Evolutionary conservation across 1,140 invertebrate genomes (phyloP).

Genomic region (Ganaspis sp.): DNA sequence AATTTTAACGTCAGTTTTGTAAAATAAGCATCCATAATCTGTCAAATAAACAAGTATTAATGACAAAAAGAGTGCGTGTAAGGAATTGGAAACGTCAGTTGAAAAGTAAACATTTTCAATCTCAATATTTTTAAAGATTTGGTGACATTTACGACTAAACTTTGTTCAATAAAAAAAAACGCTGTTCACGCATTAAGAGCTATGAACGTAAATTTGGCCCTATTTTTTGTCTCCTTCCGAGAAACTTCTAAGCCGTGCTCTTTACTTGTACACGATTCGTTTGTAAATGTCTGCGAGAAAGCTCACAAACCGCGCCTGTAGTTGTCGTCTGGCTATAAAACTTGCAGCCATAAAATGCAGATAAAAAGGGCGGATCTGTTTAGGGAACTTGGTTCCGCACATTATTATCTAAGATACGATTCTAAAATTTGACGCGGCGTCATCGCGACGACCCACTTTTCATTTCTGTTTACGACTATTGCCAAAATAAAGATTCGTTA

Average conservation of each 20-base stretch:
- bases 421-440: conserved; percentile 46
- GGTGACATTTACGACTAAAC: conserved; percentile 17
- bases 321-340: conserved; percentile 35
- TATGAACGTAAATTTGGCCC: conserved; percentile 24
- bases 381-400: conserved; percentile 54
- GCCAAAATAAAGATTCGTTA: conserved; percentile 19
- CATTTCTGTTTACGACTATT: conserved; percentile 1
- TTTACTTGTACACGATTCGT: conserved; percentile 35
- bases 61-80: not conserved
- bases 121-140: not conserved
- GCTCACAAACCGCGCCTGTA: not conserved
- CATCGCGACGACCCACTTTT: conserved; percentile 40
- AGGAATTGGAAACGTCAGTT: not conserved
- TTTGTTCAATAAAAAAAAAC: not conserved
- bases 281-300: not conserved
- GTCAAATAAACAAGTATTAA: not conserved
- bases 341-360: conserved; percentile 62
- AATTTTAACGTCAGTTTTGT: too few relatives aligned
- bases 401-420: conserved; percentile 50
- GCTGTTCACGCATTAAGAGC: conserved; percentile 17
- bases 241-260: conserved; percentile 32
- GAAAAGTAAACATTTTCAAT: not conserved
- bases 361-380: conserved; percentile 60
- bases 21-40: too few relatives aligned
- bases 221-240: conserved; percentile 28